A percentile compares a stretch with the other conserved stretches of the same genome.
phyloP scores from a whole-genome alignment of 2,797 vertebrate species.

The Sciurus carolinensis region DNA sequence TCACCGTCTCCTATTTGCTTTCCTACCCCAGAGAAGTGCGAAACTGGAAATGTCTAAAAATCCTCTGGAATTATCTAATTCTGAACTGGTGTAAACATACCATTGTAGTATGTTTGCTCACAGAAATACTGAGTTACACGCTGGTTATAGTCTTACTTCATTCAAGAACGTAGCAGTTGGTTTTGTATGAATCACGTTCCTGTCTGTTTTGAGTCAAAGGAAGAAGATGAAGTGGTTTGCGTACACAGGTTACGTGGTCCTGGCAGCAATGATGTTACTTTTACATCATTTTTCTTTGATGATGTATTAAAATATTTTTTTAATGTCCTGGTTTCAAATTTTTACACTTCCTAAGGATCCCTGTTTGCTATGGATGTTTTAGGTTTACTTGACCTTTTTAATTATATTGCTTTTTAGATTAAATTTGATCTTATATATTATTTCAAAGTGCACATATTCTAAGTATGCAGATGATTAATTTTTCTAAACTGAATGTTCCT shows the following conservation, averaged over 20 bases:
- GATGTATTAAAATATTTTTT: not conserved
- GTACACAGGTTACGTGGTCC: not conserved
- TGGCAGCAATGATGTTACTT: not conserved
- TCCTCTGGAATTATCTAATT: constrained; percentile 4
- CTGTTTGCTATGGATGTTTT: not conserved
- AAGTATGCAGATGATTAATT: not conserved
- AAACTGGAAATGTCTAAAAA: not conserved
- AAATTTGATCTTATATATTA: not conserved
- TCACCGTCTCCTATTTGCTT: not conserved
- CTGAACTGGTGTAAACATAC: not conserved
- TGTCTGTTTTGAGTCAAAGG: not conserved
- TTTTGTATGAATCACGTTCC: not conserved
- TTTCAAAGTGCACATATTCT: not conserved
- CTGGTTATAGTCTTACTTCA: not conserved
- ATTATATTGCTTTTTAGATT: not conserved
- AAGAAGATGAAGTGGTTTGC: not conserved
- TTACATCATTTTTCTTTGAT: not conserved
- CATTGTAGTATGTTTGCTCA: not conserved
- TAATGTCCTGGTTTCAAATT: not conserved
- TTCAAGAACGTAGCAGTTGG: not conserved
- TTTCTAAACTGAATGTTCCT: not conserved
- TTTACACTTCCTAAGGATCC: not conserved
- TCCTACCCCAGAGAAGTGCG: not conserved
- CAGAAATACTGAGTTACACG: not conserved
- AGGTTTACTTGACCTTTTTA: not conserved